Percentiles rank a stretch among this genome's conserved stretches.
phyloP scores from a whole-genome alignment of 2,888 invertebrate genomes.

The Amaurobius ferox region DNA sequence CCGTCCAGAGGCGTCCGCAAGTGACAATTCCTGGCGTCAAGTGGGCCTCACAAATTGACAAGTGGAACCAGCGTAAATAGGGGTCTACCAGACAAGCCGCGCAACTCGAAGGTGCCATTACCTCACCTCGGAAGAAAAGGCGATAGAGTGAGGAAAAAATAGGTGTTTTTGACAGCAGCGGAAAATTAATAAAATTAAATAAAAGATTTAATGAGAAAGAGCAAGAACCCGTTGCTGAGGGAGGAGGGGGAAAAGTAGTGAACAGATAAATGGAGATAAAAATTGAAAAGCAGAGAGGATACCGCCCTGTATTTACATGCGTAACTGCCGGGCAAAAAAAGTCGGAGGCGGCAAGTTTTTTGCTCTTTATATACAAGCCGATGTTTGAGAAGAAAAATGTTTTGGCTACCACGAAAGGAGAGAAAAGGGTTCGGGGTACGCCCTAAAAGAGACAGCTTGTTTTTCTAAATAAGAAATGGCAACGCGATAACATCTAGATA shows the following conservation, averaged over 20 bases:
- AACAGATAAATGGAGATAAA: constrained; percentile 18
- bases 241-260: neutral
- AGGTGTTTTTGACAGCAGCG: constrained; percentile 39
- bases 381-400: constrained; percentile 10
- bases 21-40: constrained; percentile 20
- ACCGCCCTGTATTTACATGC: constrained; percentile 17
- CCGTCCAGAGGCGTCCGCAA: neutral
- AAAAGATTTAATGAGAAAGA: constrained; percentile 22
- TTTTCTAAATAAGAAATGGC: neutral
- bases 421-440: neutral
- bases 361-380: neutral
- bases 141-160: neutral
- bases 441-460: neutral
- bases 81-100: constrained; percentile 22
- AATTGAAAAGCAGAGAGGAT: neutral
- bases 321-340: constrained; percentile 3
- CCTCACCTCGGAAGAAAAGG: neutral
- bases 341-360: neutral
- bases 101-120: constrained; percentile 51
- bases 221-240: neutral
- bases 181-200: constrained; percentile 52
- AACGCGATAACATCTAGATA: neutral
- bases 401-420: neutral
- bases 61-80: constrained; percentile 40
- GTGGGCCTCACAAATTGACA: constrained; percentile 18